These are phyloP conservation scores for Leptestheria dahalacensis DNA, from an alignment of 1,140 invertebrate species.

Conservation along the genomic window DNA sequence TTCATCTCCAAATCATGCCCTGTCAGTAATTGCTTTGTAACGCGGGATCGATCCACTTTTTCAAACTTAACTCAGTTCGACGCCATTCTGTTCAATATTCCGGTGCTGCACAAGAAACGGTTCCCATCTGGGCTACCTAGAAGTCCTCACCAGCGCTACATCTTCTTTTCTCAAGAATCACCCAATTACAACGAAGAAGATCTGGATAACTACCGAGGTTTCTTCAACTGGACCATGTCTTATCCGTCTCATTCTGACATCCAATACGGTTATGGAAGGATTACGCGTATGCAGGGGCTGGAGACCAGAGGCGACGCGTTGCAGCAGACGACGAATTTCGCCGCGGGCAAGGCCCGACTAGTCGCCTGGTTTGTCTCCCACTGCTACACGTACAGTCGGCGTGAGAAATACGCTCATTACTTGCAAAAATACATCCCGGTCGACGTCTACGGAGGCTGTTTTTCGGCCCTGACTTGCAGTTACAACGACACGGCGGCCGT, in stretches of 20 bases:
- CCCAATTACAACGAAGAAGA: constrained; percentile 20
- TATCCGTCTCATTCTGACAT: constrained; percentile 40
- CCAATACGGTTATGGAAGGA: constrained; percentile 29
- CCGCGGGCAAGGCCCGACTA: constrained; percentile 13
- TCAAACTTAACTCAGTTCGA: constrained; percentile 3
- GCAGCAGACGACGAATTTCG: constrained; percentile 5
- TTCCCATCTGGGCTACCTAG: background rate
- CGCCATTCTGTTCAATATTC: constrained; percentile 10
- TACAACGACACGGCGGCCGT: constrained; percentile 7
- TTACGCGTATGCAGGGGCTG: constrained; percentile 16
- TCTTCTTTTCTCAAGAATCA: constrained; percentile 36
- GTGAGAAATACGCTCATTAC: constrained; percentile 31
- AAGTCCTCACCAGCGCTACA: constrained; percentile 30
- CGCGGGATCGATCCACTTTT: constrained; percentile 4
- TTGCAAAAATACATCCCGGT: constrained; percentile 26
- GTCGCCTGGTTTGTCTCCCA: constrained; percentile 37
- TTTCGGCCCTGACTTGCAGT: constrained; percentile 20
- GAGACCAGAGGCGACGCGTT: background rate
- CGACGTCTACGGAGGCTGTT: constrained; percentile 19
- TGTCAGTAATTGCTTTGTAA: constrained; percentile 9
- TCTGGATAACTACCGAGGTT: constrained; percentile 1
- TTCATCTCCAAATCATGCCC: background rate
- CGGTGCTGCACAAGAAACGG: background rate
- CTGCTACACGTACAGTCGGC: constrained; percentile 29
- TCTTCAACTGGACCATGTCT: constrained; percentile 45